Percentiles rank a stretch among this genome's conserved stretches.
phyloP scores from a whole-genome alignment of 2,113 vertebrate genomes.

The Lophius piscatorius region DNA sequence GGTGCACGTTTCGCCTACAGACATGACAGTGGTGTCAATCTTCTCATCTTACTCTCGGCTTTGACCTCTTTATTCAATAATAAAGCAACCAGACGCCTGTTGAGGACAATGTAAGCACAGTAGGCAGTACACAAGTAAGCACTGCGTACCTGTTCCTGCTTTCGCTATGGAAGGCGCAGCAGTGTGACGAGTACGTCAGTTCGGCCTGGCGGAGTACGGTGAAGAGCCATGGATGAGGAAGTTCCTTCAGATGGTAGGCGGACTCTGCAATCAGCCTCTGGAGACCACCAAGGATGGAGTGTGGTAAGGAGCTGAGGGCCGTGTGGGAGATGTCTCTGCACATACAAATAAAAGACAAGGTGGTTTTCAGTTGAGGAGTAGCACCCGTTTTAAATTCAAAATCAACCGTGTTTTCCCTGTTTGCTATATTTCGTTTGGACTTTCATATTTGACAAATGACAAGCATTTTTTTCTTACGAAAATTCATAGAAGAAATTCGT shows the following conservation, averaged over 20 bases:
- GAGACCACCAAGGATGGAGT: conserved; percentile 84
- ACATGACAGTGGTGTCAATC: no score
- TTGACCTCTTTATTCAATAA: neutral
- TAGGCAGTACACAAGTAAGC: no score
- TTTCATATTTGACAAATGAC: no score
- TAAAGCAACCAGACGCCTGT: neutral
- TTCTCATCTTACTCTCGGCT: no score
- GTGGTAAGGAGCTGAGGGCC: conserved; percentile 85
- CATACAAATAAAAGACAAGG: neutral
- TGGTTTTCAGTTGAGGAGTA: no score
- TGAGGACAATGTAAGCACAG: neutral
- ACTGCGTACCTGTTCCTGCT: conserved; percentile 73
- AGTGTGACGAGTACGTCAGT: conserved; percentile 95
- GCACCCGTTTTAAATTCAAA: no score
- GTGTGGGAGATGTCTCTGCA: conserved; percentile 93
- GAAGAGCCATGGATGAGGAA: conserved; percentile 87
- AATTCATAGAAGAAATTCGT: no score
- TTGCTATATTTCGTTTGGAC: no score
- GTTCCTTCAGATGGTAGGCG: conserved; percentile 84
- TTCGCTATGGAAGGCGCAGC: conserved; percentile 89
- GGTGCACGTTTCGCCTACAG: no score
- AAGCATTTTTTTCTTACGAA: no score
- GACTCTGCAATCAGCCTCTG: conserved; percentile 86
- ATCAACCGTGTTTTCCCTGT: no score
- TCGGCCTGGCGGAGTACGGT: conserved; percentile 83